These are phyloP conservation scores for Theretra japonica DNA, from an alignment of 2,888 invertebrate species.

Conservation along the genomic window DNA sequence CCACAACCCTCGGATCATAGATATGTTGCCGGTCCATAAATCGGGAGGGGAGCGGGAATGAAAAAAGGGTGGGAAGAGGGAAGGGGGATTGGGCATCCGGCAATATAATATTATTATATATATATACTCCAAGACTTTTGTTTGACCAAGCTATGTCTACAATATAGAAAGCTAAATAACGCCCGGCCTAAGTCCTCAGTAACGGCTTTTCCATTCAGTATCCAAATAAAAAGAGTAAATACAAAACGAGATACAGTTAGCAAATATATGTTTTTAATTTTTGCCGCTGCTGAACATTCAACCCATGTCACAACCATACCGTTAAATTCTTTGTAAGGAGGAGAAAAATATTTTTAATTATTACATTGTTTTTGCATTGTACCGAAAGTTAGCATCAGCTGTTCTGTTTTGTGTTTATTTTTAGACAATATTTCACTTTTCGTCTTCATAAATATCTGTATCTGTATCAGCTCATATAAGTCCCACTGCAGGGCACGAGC, in stretches of 20 bases:
- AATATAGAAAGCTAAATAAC: too few species aligned
- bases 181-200: background rate
- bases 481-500: too few species aligned
- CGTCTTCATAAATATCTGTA: too few species aligned
- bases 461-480: too few species aligned
- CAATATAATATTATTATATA: too few species aligned
- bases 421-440: background rate
- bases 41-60: too few species aligned
- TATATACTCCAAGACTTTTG: too few species aligned
- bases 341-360: background rate
- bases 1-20: too few species aligned
- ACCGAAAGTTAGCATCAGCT: background rate
- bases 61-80: too few species aligned
- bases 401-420: background rate
- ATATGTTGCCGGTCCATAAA: too few species aligned
- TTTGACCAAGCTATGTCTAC: too few species aligned
- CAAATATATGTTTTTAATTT: background rate
- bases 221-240: background rate
- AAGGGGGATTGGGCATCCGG: too few species aligned
- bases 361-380: background rate
- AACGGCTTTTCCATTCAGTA: background rate
- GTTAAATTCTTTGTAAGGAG: background rate
- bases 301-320: slow-evolving; percentile 19
- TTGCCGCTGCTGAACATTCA: background rate
- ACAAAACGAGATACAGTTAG: background rate